Evolutionary conservation across 2,888 invertebrate species (phyloP), one percentile per base, ranked within the genome.

Genomic region (Tetheella fluctuosa): DNA sequence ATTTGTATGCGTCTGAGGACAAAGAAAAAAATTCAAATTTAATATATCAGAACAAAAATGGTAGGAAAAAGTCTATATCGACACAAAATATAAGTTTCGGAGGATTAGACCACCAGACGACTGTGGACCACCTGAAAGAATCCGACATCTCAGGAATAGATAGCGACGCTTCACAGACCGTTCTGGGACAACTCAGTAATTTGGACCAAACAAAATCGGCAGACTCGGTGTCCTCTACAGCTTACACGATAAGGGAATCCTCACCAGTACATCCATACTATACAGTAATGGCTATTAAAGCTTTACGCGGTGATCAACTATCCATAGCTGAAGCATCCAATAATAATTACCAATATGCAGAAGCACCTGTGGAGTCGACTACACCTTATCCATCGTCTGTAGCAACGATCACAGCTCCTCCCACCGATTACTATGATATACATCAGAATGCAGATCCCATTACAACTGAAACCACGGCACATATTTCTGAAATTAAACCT

Each of bases 71-170:
- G 68, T 91, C 93, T 0, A 77, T 91, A 65, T 93, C 93, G 1
- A 88, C 88, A 0, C 93, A 93, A 73, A 92, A 90, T 63, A 86
- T 93, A 52, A 89, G 81, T 60, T 91, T 93, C 71, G 90, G 90
- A 13, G 86, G 87, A 23, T 82, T 87, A 69, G 89, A 89, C 58
- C 88, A 86, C 63, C 80, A 87, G 61, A 87, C 87, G 15, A 83
- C 83, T 7, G 81, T 90, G 10, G 88, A 91, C 67, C 91, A 91
- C 69, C 71, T 90, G 58, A 82, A 80, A 30, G 86, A 88, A 59
- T 76, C 78, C 17, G 83, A 69, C 37, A 65, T 76, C 54, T 73
- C 80, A 61, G 68, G 74, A 60, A 64, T 80, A 64, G 64, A 77
- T 2, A 81, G 80, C 48, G 82, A 80, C 28, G 81, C 70, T 10